Conservation (phyloP, 2,888 invertebrate genomes). For the Oegoconia quadripuncta region DNA sequence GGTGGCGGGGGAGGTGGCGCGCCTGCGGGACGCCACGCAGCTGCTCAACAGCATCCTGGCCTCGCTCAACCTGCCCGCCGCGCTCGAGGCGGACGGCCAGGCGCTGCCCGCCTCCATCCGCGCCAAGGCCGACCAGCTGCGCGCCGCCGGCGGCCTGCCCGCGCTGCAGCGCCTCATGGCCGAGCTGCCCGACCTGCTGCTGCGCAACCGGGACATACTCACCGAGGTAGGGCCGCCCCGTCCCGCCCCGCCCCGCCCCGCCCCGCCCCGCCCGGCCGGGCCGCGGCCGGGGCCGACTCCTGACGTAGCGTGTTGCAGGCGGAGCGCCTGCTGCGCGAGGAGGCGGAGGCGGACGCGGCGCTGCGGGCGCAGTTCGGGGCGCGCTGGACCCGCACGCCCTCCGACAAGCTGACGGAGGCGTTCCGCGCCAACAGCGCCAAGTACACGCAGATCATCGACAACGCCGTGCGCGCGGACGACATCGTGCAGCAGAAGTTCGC, state of each 20-base stretch:
- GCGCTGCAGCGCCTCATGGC: constrained; percentile 85
- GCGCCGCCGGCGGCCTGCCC: constrained; percentile 86
- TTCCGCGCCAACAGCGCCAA: constrained; percentile 93
- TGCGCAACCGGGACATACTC: constrained; percentile 92
- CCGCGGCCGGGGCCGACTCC: constrained; percentile 88
- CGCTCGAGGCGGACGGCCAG: constrained; percentile 85
- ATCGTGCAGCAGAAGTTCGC: constrained; percentile 93
- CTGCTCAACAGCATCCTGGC: constrained; percentile 91
- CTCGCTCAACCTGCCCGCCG: constrained; percentile 97
- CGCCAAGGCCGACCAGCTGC: constrained; percentile 90
- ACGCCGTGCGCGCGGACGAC: constrained; percentile 90
- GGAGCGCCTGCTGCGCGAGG: constrained; percentile 92
- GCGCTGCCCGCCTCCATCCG: constrained; percentile 92
- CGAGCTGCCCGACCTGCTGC: constrained; percentile 93
- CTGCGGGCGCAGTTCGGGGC: constrained; percentile 94
- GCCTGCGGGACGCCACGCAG: constrained; percentile 94
- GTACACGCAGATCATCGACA: constrained; percentile 95
- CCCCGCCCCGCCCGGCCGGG: neutral
- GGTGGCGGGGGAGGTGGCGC: constrained; percentile 90
- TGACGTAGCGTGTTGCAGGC: constrained; percentile 65
- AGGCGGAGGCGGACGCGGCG: constrained; percentile 92
- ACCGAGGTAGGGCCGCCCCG: constrained; percentile 85
- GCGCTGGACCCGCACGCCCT: constrained; percentile 94
- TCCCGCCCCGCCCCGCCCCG: constrained; percentile 88
- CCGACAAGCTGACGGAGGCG: constrained; percentile 92